Percentiles rank a stretch among this genome's conserved stretches.
Evolutionary conservation across 2,888 invertebrate genomes (phyloP).

Genomic region (Noctua janthina): DNA sequence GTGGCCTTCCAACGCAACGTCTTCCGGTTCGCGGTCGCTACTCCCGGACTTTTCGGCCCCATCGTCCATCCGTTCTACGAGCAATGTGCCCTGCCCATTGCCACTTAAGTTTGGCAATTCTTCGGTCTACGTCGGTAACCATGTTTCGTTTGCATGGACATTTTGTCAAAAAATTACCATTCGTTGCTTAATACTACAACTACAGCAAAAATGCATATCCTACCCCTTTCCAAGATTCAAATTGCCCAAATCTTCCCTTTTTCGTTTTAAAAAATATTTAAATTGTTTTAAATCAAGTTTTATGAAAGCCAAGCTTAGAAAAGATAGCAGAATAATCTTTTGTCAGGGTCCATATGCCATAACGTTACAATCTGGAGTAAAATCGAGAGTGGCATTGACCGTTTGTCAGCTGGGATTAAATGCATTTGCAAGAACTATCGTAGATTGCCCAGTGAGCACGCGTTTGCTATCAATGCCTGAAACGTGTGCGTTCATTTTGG

Average conservation of each 20-base stretch:
- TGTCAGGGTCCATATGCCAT: background rate
- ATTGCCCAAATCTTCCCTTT: background rate
- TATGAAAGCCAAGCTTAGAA: background rate
- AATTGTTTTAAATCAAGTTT: background rate
- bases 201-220: background rate
- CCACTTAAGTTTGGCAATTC: too few species aligned
- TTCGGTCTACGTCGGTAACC: too few species aligned
- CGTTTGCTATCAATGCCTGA: constrained; percentile 28
- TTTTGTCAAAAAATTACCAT: background rate
- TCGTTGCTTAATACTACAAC: background rate
- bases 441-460: constrained; percentile 56
- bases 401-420: constrained; percentile 56
- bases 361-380: constrained; percentile 32
- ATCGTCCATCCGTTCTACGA: too few species aligned
- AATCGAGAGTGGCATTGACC: constrained; percentile 40
- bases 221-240: background rate
- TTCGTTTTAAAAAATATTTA: background rate
- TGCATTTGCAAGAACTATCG: constrained; percentile 58
- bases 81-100: too few species aligned
- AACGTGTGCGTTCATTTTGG: background rate
- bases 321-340: background rate
- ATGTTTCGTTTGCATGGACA: too few species aligned
- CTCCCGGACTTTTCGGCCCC: too few species aligned
- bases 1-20: too few species aligned
- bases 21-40: too few species aligned